Evolutionary conservation across 1,140 invertebrate species (phyloP).

Genomic region (Battus philenor): DNA sequence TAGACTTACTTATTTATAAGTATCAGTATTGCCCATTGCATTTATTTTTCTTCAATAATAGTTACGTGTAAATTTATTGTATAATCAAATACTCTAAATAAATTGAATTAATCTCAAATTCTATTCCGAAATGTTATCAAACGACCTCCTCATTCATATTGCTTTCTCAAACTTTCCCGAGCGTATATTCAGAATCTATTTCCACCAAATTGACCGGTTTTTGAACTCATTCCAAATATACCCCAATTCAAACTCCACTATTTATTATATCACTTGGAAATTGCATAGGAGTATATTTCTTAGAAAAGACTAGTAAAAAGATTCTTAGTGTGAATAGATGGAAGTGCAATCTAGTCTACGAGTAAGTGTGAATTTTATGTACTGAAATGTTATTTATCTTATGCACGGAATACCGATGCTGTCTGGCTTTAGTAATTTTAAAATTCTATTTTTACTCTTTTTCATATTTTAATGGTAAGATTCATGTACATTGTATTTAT

Average conservation of each 20-base stretch:
- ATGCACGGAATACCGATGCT: too few species aligned
- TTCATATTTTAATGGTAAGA: too few species aligned
- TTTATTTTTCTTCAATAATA: too few species aligned
- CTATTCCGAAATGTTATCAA: too few species aligned
- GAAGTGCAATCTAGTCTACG: too few species aligned
- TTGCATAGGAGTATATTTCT: conserved; percentile 20
- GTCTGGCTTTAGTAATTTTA: too few species aligned
- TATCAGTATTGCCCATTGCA: not conserved
- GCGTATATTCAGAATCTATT: conserved; percentile 30
- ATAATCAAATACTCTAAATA: too few species aligned
- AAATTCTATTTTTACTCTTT: too few species aligned
- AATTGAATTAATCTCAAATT: not conserved
- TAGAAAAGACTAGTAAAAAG: conserved; percentile 1
- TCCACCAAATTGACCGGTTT: conserved; percentile 29
- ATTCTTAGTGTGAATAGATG: conserved; percentile 12
- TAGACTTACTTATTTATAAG: not conserved
- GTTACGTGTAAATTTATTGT: too few species aligned
- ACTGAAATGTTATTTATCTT: too few species aligned
- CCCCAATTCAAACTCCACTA: conserved; percentile 28
- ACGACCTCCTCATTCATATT: conserved; percentile 20
- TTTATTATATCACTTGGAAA: conserved; percentile 34
- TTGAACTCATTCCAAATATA: conserved; percentile 43
- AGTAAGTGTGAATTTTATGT: too few species aligned
- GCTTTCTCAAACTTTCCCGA: conserved; percentile 27
- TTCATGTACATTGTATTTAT: too few species aligned